Conservation (phyloP, 2,113 vertebrate genomes). For the Notiomystis cincta region DNA sequence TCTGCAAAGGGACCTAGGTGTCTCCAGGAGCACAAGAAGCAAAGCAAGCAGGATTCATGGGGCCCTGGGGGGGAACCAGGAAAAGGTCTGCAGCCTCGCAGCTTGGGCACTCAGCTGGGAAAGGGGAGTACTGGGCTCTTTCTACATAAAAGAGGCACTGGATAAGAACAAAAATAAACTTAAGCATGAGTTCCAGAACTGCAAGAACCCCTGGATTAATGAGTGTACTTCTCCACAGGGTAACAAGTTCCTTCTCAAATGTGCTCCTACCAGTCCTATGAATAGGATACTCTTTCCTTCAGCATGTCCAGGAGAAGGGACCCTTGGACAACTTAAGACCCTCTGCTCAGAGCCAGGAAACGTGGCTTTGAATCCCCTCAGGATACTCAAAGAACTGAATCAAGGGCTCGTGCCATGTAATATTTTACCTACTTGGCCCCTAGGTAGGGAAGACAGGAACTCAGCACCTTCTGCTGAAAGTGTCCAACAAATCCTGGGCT, state of each 20-base stretch:
- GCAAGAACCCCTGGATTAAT: background rate
- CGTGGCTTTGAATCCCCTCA: background rate
- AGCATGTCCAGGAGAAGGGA: background rate
- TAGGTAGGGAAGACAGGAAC: background rate
- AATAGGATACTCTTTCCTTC: background rate
- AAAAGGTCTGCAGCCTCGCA: conserved; percentile 19
- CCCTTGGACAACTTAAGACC: background rate
- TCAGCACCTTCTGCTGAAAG: background rate
- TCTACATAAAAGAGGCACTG: conserved; percentile 1
- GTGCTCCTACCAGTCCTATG: background rate
- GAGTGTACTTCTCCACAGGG: background rate
- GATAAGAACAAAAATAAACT: conserved; percentile 44
- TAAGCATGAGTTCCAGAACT: background rate
- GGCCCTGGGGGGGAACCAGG: background rate
- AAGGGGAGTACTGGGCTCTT: background rate
- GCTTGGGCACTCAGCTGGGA: conserved; percentile 13
- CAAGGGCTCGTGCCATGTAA: background rate
- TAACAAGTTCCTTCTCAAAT: background rate
- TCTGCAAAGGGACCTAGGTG: conserved; percentile 34
- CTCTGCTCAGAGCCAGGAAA: background rate
- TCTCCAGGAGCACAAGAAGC: conserved; percentile 20
- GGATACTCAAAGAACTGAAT: background rate
- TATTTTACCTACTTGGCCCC: background rate
- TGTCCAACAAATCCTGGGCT: background rate
- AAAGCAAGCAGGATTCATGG: conserved; percentile 45